Conservation (phyloP, 2,888 invertebrate species). For the Drosophila crucigera region DNA sequence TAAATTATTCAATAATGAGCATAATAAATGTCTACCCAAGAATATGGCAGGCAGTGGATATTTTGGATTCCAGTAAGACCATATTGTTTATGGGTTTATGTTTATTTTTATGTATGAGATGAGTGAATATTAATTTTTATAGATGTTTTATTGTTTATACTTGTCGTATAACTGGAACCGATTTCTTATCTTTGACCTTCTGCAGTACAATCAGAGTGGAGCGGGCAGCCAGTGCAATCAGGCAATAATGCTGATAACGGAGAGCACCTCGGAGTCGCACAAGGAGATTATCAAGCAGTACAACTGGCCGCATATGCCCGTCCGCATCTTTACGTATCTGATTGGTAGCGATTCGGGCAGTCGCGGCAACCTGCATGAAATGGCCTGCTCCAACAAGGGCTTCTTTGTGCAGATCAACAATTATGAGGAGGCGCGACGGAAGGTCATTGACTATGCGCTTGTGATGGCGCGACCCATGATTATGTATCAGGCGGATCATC, state of each 20-base stretch:
- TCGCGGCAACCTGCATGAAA: conserved; percentile 93
- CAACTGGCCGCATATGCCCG: conserved; percentile 97
- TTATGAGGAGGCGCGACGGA: conserved; percentile 94
- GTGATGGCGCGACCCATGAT: conserved; percentile 98
- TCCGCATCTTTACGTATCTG: conserved; percentile 97
- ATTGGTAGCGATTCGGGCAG: conserved; percentile 97
- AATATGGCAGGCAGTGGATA: too few relatives aligned
- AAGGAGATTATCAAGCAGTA: conserved; percentile 90
- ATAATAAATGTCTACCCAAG: too few relatives aligned
- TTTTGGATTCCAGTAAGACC: not conserved
- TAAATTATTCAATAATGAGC: too few relatives aligned
- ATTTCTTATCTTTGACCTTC: conserved; percentile 11
- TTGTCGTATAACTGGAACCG: not conserved
- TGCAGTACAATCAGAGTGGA: conserved; percentile 92
- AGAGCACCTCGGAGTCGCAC: conserved; percentile 92
- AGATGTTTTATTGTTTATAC: not conserved
- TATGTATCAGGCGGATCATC: conserved; percentile 95
- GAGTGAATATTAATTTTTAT: not conserved
- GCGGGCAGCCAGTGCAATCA: conserved; percentile 98
- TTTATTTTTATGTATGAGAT: too few relatives aligned
- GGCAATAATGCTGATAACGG: conserved; percentile 98
- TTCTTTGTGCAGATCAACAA: conserved; percentile 93
- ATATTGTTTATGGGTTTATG: not conserved
- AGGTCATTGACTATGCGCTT: conserved; percentile 97
- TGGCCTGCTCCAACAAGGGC: conserved; percentile 99